A percentile compares a stretch with the other conserved stretches of the same genome.
Evolutionary conservation across 2,888 invertebrate species (phyloP).

Genomic region (Polyommatus icarus): DNA sequence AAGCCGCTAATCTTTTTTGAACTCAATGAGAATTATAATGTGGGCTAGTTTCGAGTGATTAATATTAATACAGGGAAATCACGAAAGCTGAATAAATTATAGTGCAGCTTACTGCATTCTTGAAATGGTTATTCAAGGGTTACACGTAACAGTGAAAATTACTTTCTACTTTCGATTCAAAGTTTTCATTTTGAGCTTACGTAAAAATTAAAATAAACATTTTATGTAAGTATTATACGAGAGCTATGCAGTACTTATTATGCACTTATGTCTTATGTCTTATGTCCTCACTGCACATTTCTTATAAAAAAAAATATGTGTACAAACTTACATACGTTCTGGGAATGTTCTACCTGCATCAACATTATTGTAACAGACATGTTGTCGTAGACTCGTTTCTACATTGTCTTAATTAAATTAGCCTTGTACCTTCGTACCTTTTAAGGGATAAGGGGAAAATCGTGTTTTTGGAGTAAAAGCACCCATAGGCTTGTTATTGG

Average conservation of each 20-base stretch:
- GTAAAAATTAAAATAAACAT: not conserved
- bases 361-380: not conserved
- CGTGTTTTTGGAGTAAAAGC: not conserved
- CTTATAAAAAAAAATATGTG: not conserved
- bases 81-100: conserved; percentile 10
- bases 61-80: not conserved
- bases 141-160: conserved; percentile 1
- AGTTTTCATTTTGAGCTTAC: conserved; percentile 2
- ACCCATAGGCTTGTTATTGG: not conserved
- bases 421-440: not conserved
- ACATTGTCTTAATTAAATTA: not conserved
- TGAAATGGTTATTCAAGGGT: not conserved
- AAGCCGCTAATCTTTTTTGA: not conserved
- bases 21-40: not conserved
- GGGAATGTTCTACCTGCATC: not conserved
- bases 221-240: not conserved
- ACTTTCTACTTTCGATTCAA: not conserved
- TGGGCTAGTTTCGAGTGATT: not conserved
- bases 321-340: not conserved
- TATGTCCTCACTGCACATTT: no score
- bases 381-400: not conserved
- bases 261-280: not conserved
- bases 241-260: not conserved
- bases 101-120: conserved; percentile 17
- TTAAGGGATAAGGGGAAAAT: not conserved